These are phyloP conservation scores for Limenitis camilla DNA, from an alignment of 2,888 invertebrate genomes.

Conservation along the genomic window DNA sequence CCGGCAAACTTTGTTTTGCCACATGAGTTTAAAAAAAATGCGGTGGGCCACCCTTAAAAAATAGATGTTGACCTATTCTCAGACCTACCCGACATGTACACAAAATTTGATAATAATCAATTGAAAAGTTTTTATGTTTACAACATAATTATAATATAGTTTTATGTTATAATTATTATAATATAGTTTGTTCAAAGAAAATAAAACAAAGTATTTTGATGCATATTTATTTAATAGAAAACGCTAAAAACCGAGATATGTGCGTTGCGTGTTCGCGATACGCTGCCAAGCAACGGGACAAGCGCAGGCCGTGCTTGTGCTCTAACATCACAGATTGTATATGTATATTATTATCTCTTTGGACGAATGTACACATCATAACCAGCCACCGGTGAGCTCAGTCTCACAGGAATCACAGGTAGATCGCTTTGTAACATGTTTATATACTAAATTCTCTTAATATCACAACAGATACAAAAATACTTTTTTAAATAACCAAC, in stretches of 20 bases:
- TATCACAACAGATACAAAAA: constrained; percentile 6
- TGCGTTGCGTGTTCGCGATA: constrained; percentile 21
- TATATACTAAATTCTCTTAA: not conserved
- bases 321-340: constrained; percentile 29
- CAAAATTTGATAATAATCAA: too few species aligned
- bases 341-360: constrained; percentile 31
- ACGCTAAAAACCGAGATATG: constrained; percentile 32
- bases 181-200: not conserved
- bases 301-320: constrained; percentile 22
- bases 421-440: too few species aligned
- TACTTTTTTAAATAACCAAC: constrained; percentile 1
- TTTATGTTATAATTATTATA: too few species aligned
- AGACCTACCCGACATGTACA: too few species aligned
- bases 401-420: too few species aligned
- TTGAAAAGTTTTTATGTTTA: too few species aligned
- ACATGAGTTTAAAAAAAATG: too few species aligned
- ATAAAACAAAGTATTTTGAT: constrained; percentile 14
- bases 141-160: too few species aligned
- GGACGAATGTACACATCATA: constrained; percentile 30
- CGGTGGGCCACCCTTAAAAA: too few species aligned
- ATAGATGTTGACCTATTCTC: too few species aligned
- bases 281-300: constrained; percentile 14
- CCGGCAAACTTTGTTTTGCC: too few species aligned
- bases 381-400: not conserved
- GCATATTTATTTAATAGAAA: constrained; percentile 27